phyloP scores from a whole-genome alignment of 2,888 invertebrate genomes.

The Dusona sp. region DNA sequence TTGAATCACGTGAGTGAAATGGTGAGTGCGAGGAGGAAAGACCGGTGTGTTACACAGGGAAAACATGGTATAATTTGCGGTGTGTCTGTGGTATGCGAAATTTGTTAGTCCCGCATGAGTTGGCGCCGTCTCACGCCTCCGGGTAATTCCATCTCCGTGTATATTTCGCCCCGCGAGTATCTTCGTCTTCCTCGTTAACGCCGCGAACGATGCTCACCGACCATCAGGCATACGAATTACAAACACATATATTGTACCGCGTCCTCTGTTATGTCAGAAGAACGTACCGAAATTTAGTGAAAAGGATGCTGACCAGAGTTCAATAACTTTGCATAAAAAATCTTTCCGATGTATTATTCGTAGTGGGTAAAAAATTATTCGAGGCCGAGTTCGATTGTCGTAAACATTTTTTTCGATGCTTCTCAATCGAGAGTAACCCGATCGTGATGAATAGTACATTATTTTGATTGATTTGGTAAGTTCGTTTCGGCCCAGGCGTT shows the following conservation, averaged over 20 bases:
- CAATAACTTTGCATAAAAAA: neutral
- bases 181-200: slow-evolving; percentile 40
- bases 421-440: slow-evolving; percentile 3
- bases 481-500: neutral
- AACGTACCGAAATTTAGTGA: slow-evolving; percentile 6
- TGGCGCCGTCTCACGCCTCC: slow-evolving; percentile 63
- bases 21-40: neutral
- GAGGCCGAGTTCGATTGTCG: neutral
- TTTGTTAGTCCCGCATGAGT: slow-evolving; percentile 38
- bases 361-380: neutral
- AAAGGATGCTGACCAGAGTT: slow-evolving; percentile 9
- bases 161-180: neutral
- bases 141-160: slow-evolving; percentile 53
- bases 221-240: neutral
- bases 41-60: slow-evolving; percentile 36
- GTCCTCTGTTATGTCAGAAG: slow-evolving; percentile 36
- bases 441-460: neutral
- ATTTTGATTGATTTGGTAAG: neutral
- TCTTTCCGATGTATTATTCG: neutral
- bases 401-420: neutral
- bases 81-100: slow-evolving; percentile 47
- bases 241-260: neutral
- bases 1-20: neutral
- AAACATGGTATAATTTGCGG: slow-evolving; percentile 32
- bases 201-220: slow-evolving; percentile 8